phyloP scores from a whole-genome alignment of 2,888 invertebrate species.

The Blera fallax region DNA sequence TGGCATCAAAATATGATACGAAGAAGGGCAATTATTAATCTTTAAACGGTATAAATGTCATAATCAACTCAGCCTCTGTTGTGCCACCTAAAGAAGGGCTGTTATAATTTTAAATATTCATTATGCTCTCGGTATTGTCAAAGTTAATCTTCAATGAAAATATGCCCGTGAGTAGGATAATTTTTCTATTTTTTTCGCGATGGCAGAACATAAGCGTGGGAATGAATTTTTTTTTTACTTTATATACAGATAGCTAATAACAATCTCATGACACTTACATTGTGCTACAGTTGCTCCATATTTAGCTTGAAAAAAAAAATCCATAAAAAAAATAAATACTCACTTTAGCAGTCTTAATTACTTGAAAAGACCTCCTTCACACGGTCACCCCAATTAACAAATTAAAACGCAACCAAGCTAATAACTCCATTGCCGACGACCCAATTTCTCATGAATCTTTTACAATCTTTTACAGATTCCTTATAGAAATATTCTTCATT shows the following conservation, averaged over 20 bases:
- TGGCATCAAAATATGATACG: slow-evolving; percentile 36
- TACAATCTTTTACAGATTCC: slow-evolving; percentile 48
- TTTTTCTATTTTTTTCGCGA: neutral
- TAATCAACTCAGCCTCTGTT: slow-evolving; percentile 49
- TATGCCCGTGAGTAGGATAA: neutral
- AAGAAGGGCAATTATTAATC: slow-evolving; percentile 68
- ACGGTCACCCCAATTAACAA: slow-evolving; percentile 63
- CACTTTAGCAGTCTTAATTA: slow-evolving; percentile 63
- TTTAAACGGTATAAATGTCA: slow-evolving; percentile 68
- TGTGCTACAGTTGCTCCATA: slow-evolving; percentile 22
- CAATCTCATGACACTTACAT: neutral
- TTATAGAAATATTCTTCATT: slow-evolving; percentile 40
- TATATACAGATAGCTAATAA: too few relatives aligned
- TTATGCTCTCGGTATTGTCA: neutral
- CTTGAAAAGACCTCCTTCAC: slow-evolving; percentile 60
- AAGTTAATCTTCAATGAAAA: neutral
- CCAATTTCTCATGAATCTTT: slow-evolving; percentile 53
- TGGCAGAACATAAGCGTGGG: neutral
- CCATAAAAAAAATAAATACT: slow-evolving; percentile 25
- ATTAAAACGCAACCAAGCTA: slow-evolving; percentile 63
- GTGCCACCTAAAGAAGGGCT: slow-evolving; percentile 11
- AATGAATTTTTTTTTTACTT: neutral
- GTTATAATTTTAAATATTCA: slow-evolving; percentile 22
- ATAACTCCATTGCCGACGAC: slow-evolving; percentile 71
- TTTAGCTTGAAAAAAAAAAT: neutral